These are phyloP conservation scores for Chloebia gouldiae DNA, from an alignment of 2,113 vertebrate species.

Conservation along the genomic window DNA sequence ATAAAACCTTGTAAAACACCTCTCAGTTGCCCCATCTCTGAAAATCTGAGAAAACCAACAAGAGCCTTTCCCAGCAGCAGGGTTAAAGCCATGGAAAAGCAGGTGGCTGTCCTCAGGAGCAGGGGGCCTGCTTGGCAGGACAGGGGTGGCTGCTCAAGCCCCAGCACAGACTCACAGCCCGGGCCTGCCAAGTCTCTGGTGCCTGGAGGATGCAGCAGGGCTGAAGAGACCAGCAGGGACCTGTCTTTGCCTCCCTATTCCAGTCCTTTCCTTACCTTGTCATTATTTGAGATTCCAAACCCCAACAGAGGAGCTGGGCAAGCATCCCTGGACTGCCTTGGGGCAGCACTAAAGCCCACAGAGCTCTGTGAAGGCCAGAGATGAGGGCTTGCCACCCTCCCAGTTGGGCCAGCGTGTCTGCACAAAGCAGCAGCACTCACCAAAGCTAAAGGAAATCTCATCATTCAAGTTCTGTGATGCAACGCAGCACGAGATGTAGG, in stretches of 20 bases:
- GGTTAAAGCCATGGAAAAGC: neutral
- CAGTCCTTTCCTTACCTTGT: neutral
- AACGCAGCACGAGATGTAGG: neutral
- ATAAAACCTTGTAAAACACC: neutral
- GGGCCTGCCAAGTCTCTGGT: rapidly evolving
- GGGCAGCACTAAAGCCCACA: neutral
- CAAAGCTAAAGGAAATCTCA: neutral
- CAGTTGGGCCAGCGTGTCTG: rapidly evolving
- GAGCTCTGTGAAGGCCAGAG: neutral
- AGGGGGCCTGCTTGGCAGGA: neutral
- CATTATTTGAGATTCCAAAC: neutral
- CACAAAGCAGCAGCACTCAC: neutral
- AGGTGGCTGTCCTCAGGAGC: neutral
- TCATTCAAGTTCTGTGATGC: neutral
- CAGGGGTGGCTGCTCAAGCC: neutral
- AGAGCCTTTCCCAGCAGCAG: neutral
- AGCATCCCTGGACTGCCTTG: neutral
- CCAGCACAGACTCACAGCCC: rapidly evolving
- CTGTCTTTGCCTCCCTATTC: neutral
- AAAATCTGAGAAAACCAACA: neutral
- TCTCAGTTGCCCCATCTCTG: neutral
- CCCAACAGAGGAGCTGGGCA: neutral
- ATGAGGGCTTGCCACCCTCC: neutral
- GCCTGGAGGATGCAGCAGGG: neutral
- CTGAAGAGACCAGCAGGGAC: neutral